Base-by-base conservation (phyloP, 2,113 vertebrate species). In the Cynoglossus semilaevis region DNA sequence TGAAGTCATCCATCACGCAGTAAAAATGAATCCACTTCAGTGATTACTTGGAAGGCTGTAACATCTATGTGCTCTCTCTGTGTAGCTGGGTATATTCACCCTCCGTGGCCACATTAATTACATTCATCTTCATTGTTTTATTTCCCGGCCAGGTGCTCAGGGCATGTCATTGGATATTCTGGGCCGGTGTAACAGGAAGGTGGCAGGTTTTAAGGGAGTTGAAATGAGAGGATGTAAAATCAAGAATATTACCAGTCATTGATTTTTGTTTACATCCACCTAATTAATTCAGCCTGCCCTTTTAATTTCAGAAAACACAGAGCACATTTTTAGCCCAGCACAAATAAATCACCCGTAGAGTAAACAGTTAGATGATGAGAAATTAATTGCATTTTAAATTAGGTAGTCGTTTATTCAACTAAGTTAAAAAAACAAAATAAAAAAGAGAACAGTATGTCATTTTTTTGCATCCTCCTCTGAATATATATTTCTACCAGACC, bases 1-100 rank as follows among this genome's bases (percentile, higher is more conserved):
- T 59, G 50, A 63, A 77, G 71, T 84, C 64, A 83, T 83, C 67
- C 52, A 77, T 87, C 69, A 76, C 37, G 43, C 61, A 60, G 72
- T 68, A 66, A 72, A 76, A 80, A 81, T 80, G 38, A 72, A 63
- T 79, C 70, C 58, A 78, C 72, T 67, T 35, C 10, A 37, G 51
- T 42, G 59, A 70, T 85, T 76, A 45, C 44, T 67, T 56, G 42
- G 47, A 55, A 36, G 52, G 65, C 49, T 34, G 29, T 54, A 29
- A 15, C 16, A 52, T 47, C 22, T 63, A 43, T 74, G 65, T 57
- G 29, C n/a, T 7, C n/a, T 7, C 66, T 80, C 38, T 22, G 59
- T 16, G 65, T 36, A 55, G 12, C 58, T 67, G 19, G 46, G 50
- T 54, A 44, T 56, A 67, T 72, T 63, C 67, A 44, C 38, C 47